phyloP scores from a whole-genome alignment of 1,140 invertebrate genomes.

The Rhopalosiphum maidis region DNA sequence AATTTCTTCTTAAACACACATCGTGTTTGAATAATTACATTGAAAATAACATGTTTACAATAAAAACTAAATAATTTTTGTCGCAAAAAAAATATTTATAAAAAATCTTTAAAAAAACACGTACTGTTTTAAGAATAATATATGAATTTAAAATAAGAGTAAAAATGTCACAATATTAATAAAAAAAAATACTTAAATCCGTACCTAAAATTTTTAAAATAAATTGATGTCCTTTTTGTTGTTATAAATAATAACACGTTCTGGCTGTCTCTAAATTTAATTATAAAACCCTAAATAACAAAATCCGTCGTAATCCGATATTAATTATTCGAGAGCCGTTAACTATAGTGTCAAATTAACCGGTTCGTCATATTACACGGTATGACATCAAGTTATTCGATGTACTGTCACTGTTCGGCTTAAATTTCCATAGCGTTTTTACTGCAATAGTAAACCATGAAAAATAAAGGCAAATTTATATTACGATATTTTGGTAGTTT shows the following conservation, averaged over 20 bases:
- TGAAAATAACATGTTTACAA: neutral
- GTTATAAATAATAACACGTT: conserved; percentile 7
- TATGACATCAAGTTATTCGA: neutral
- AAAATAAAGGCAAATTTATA: neutral
- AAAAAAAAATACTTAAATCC: neutral
- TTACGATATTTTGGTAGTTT: neutral
- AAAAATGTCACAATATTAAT: neutral
- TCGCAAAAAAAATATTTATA: neutral
- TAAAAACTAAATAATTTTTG: neutral
- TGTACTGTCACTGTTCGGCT: neutral
- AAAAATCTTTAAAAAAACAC: neutral
- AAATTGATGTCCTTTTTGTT: neutral
- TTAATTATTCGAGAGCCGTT: neutral
- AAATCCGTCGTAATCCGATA: conserved; percentile 23
- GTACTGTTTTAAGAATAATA: neutral
- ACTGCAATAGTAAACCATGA: neutral
- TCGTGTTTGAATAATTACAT: neutral
- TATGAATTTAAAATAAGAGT: neutral
- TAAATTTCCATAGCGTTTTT: neutral
- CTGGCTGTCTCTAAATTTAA: neutral
- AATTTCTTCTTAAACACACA: neutral
- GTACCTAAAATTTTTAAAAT: neutral
- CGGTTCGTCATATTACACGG: conserved; percentile 9
- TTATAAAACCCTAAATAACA: neutral
- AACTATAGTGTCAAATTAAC: neutral